Evolutionary conservation across 2,113 vertebrate genomes (phyloP).

Genomic region (Coregonus clupeaformis): DNA sequence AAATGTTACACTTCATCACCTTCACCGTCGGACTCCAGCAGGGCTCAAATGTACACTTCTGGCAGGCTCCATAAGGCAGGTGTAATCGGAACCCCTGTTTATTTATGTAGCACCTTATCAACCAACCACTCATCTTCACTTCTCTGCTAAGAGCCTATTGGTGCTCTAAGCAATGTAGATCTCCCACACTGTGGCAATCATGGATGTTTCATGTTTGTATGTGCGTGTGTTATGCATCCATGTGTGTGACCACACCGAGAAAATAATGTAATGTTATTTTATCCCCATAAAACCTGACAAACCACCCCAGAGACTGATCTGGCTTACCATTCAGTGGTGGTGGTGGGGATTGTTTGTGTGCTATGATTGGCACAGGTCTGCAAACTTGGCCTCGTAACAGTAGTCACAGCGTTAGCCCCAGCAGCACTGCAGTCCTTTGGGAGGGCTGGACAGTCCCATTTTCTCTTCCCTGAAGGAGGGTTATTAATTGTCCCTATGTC

Average conservation of each 20-base stretch:
- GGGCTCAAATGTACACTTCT: slow-evolving; percentile 44
- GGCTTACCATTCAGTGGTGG: slow-evolving; percentile 64
- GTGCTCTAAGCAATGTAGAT: slow-evolving; percentile 48
- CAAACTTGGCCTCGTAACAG: slow-evolving; percentile 71
- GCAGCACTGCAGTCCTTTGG: slow-evolving; percentile 50
- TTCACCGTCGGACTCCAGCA: slow-evolving; percentile 43
- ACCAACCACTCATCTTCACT: slow-evolving; percentile 62
- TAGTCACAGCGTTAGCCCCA: slow-evolving; percentile 63
- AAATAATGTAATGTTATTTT: slow-evolving; percentile 74
- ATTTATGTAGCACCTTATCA: slow-evolving; percentile 53
- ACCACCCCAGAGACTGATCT: slow-evolving; percentile 70
- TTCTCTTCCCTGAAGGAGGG: slow-evolving; percentile 55
- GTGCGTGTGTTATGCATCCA: slow-evolving; percentile 27
- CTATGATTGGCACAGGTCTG: slow-evolving; percentile 64
- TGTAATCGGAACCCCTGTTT: slow-evolving; percentile 60
- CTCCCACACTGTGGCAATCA: slow-evolving; percentile 40
- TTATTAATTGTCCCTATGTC: slow-evolving; percentile 71
- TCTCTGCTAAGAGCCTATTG: slow-evolving; percentile 48
- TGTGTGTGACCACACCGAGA: slow-evolving; percentile 38
- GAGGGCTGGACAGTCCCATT: slow-evolving; percentile 61
- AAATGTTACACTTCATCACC: slow-evolving; percentile 65
- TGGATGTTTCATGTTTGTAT: slow-evolving; percentile 43
- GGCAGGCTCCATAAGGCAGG: slow-evolving; percentile 47
- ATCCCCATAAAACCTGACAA: slow-evolving; percentile 72
- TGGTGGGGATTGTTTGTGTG: slow-evolving; percentile 66